Percentiles rank a stretch among this genome's conserved stretches.
Conservation (phyloP, 2,113 vertebrate genomes). For the Phalacrocorax brasilianus region DNA sequence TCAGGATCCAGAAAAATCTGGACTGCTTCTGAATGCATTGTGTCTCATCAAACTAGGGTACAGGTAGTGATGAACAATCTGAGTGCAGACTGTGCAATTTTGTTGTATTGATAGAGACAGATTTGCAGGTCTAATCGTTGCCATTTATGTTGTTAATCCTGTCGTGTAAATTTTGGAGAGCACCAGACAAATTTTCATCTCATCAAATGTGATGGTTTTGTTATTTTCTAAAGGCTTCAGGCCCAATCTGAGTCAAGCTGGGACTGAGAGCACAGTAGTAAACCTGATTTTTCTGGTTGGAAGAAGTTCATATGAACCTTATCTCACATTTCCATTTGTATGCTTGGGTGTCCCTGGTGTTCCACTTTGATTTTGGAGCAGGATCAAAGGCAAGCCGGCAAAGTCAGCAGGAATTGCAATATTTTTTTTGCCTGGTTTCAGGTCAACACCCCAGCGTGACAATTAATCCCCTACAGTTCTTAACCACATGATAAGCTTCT, state of each 20-base stretch:
- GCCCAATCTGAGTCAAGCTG: neutral
- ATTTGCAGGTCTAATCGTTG: neutral
- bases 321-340: slow-evolving; percentile 42
- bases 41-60: neutral
- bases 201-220: neutral
- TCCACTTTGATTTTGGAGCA: neutral
- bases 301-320: slow-evolving; percentile 22
- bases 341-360: neutral
- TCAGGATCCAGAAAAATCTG: neutral
- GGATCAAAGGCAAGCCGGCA: neutral
- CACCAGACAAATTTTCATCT: neutral
- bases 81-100: neutral
- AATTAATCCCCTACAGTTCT: neutral
- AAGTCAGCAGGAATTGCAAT: neutral
- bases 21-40: neutral
- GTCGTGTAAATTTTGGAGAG: neutral
- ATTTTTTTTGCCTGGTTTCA: neutral
- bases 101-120: neutral
- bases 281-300: slow-evolving; percentile 6
- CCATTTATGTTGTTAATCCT: neutral
- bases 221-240: slow-evolving; percentile 7
- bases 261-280: neutral
- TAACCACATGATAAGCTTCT: neutral
- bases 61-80: neutral
- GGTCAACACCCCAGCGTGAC: neutral